Conservation (phyloP, 2,888 invertebrate species). For the Chloroclystis v-ata region DNA sequence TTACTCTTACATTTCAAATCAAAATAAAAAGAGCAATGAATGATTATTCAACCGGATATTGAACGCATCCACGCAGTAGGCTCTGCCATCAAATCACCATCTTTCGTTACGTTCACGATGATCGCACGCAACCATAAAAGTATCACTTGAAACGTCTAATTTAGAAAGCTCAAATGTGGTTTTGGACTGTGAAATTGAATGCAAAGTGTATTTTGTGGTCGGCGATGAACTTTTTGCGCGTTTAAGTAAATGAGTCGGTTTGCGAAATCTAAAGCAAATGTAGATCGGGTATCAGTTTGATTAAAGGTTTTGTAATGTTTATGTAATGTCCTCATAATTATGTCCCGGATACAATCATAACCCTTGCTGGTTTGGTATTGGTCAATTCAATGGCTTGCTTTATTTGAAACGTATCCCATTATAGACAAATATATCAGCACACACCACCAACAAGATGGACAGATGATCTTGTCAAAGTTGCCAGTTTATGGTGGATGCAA, state of each 20-base stretch:
- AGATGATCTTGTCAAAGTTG: too few species aligned
- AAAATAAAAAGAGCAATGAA: not conserved
- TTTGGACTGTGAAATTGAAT: constrained; percentile 20
- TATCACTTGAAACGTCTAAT: constrained; percentile 9
- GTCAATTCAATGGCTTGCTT: too few species aligned
- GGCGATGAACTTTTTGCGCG: constrained; percentile 11
- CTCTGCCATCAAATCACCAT: not conserved
- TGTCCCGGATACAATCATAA: too few species aligned
- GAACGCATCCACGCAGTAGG: not conserved
- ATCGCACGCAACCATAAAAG: not conserved
- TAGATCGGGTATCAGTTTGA: not conserved
- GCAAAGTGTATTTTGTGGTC: constrained; percentile 16
- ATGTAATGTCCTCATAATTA: too few species aligned
- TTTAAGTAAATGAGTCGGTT: constrained; percentile 13
- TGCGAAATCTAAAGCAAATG: not conserved
- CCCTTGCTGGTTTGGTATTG: too few species aligned
- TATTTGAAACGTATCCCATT: too few species aligned
- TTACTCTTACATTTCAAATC: not conserved
- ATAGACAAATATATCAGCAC: too few species aligned
- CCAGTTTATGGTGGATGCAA: too few species aligned
- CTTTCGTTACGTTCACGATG: not conserved
- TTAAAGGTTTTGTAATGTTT: too few species aligned
- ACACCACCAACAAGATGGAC: too few species aligned
- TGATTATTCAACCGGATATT: not conserved
- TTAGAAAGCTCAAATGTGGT: constrained; percentile 18